These are phyloP conservation scores for Dipodomys ordii DNA, from an alignment of 2,113 vertebrate genomes.

Conservation along the genomic window DNA sequence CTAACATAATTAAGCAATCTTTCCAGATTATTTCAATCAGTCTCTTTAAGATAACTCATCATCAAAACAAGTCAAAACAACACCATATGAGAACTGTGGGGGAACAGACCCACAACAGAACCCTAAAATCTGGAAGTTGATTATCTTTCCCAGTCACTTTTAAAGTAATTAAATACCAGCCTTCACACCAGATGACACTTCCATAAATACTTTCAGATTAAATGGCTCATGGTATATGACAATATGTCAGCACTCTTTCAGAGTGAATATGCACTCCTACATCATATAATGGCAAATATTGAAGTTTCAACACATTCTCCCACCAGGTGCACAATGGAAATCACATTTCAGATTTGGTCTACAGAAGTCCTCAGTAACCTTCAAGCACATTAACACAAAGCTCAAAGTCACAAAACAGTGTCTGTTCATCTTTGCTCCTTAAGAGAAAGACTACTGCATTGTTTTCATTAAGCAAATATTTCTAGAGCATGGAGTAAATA, in stretches of 20 bases:
- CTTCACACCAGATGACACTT: conserved; percentile 38
- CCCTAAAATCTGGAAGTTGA: background rate
- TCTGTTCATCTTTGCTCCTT: background rate
- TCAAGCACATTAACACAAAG: background rate
- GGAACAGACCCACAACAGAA: background rate
- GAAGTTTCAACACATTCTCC: background rate
- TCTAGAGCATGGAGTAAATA: background rate
- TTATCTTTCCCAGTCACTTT: background rate
- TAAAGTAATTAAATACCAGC: conserved; percentile 26
- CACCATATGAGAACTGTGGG: background rate
- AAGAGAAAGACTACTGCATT: background rate
- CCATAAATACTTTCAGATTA: conserved; percentile 39
- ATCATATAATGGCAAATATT: background rate
- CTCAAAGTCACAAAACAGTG: background rate
- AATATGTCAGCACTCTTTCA: background rate
- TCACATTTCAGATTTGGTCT: background rate
- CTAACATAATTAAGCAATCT: background rate
- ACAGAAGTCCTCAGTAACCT: background rate
- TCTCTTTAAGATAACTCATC: conserved; percentile 33
- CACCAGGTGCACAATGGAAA: background rate
- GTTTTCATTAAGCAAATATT: background rate
- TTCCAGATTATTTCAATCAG: background rate
- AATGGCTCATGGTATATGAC: background rate
- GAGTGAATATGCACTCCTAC: background rate
- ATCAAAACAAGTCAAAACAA: conserved; percentile 56